A percentile compares a stretch with the other conserved stretches of the same genome.
These are phyloP conservation scores for Apogon hyalosoma DNA, from an alignment of 2,797 vertebrate genomes.

Conservation along the genomic window DNA sequence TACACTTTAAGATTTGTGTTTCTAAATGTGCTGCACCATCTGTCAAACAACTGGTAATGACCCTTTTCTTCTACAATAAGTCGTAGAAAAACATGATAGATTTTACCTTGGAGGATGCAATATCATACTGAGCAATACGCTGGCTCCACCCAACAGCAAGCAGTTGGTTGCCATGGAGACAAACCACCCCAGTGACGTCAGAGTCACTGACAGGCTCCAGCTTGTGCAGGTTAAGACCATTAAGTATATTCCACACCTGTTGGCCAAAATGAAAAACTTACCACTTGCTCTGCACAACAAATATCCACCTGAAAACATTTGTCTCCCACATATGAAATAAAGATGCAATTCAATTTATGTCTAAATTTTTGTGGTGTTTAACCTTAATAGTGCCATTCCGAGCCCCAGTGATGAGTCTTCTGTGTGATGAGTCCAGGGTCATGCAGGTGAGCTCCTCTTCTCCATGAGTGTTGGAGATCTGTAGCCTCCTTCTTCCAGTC, in stretches of 20 bases:
- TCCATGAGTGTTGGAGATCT: constrained; percentile 72
- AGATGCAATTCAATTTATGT: not conserved
- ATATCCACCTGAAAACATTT: not conserved
- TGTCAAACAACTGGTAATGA: no score
- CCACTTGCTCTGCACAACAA: no score
- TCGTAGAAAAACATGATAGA: no score
- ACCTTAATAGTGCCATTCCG: constrained; percentile 75
- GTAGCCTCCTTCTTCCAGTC: constrained; percentile 52
- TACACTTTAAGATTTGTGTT: no score
- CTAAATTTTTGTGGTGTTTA: not conserved
- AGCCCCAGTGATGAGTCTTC: constrained; percentile 76
- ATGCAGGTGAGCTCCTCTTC: constrained; percentile 75
- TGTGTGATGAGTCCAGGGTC: constrained; percentile 74
- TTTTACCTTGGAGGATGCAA: constrained; percentile 62
- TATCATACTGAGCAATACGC: constrained; percentile 73
- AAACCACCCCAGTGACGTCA: constrained; percentile 77
- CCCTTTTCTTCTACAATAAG: no score
- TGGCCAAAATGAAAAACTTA: not conserved
- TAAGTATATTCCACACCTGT: constrained; percentile 83
- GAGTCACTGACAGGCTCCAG: constrained; percentile 74
- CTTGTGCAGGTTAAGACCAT: constrained; percentile 81
- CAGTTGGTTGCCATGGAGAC: constrained; percentile 71
- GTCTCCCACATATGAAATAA: not conserved
- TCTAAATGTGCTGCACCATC: no score
- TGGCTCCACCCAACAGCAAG: constrained; percentile 80